Percentiles rank a stretch among this genome's conserved stretches.
Evolutionary conservation across 2,797 vertebrate species (phyloP).

Genomic region (Loris lydekkerianus): DNA sequence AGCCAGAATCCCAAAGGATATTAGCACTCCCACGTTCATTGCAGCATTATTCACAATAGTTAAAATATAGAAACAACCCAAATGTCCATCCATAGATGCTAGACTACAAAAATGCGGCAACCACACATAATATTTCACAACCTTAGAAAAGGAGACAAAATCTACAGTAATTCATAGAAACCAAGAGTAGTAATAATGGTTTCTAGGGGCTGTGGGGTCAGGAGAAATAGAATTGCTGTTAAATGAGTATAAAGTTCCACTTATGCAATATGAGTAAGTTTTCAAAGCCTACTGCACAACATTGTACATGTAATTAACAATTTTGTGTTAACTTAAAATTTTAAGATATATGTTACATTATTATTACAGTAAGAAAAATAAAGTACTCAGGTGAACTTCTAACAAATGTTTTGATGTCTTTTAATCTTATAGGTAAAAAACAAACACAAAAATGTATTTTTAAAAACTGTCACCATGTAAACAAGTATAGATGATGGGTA

Average conservation of each 20-base stretch:
- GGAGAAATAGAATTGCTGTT: fast-evolving
- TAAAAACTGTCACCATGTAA: slow-evolving; percentile 12
- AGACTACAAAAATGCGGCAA: neutral
- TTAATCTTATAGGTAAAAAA: neutral
- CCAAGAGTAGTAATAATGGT: neutral
- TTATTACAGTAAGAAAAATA: neutral
- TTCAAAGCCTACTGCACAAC: neutral
- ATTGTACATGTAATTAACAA: neutral
- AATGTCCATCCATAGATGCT: neutral
- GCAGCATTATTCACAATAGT: no score
- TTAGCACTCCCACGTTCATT: neutral
- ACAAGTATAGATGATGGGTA: neutral
- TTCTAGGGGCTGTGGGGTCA: neutral
- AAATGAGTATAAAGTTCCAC: neutral
- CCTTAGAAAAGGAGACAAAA: neutral
- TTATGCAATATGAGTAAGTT: neutral
- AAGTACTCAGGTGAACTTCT: neutral
- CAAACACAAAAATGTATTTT: neutral
- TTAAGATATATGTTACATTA: neutral
- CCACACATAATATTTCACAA: neutral
- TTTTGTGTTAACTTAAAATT: neutral
- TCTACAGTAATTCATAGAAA: neutral
- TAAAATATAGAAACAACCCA: neutral
- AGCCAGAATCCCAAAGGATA: neutral
- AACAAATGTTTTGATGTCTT: neutral